Conservation (phyloP, 1,140 invertebrate genomes). For the Drosophila navojoa region DNA sequence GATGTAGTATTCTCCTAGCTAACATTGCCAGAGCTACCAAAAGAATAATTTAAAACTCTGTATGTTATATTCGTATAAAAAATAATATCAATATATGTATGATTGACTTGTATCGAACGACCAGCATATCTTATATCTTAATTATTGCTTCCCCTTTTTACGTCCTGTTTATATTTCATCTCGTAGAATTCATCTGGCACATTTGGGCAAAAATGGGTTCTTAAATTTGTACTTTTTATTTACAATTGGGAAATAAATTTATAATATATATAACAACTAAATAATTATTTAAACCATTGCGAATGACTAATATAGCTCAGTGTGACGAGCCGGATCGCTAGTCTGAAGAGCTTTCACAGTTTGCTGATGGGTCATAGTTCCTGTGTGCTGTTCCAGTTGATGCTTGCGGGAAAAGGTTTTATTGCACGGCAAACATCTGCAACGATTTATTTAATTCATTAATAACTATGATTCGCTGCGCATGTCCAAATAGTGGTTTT, state of each 20-base stretch:
- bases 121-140: no score
- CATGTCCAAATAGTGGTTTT: no score
- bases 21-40: not conserved
- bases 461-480: no score
- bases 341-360: conserved; percentile 61
- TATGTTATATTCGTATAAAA: not conserved
- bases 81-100: no score
- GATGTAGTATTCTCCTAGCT: not conserved
- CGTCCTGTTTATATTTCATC: no score
- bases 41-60: not conserved
- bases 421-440: conserved; percentile 75
- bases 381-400: conserved; percentile 76
- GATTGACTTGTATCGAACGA: no score
- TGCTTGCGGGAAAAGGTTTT: conserved; percentile 82
- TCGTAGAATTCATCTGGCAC: no score
- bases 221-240: conserved; percentile 36
- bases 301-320: conserved; percentile 65
- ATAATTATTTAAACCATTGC: conserved; percentile 18
- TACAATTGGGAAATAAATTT: conserved; percentile 45
- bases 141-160: no score
- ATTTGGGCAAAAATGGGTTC: no score
- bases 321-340: conserved; percentile 32
- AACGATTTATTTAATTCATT: not conserved
- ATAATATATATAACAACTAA: conserved; percentile 23
- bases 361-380: conserved; percentile 80